Evolutionary conservation across 1,140 invertebrate genomes (phyloP), one percentile per base, ranked within the genome.

Genomic region (Agrypnia vestita): DNA sequence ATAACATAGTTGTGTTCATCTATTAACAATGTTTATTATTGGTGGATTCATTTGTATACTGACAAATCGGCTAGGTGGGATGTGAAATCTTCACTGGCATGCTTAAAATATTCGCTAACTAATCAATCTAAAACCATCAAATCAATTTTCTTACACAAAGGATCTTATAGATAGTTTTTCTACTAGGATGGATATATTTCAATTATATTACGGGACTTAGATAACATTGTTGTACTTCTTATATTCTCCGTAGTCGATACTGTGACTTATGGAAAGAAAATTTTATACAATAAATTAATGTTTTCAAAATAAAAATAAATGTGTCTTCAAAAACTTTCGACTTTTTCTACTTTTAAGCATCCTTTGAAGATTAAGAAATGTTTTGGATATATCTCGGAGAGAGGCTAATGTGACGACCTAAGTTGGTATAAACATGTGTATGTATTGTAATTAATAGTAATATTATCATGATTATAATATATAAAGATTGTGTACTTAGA

Each of bases 361-460:
- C 64, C 64, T 69, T 19, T 69, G 64, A 69, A 69, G 64, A 69
- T 69, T 69, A 17, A 17, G 64, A 43, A 43, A 64, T 49, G n/a
- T 47, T 8, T 15, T 7, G 73, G 35, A n/a, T 64, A 8, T 46
- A 46, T 15, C 12, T 51, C 46, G 47, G 51, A 21, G 62, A 21
- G 49, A 10, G 43, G 64, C 59, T 19, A 19, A 15, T n/a, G 51
- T 71, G 49, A 72, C 77, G 77, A 78, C 77, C 77, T 78, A 78
- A 78, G 35, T 78, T 72, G 49, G 59, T 78, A 78, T 69, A 69
- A 64, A 67, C 64, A 59, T 51, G 64, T 78, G 77, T 78, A 78
- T 72, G 51, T 78, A 78, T 74, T 78, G 77, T 78, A 78, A 78
- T 78, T 78, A 78, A 78, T 78, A 78, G 77, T 80, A 53, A 64